A percentile compares a stretch with the other conserved stretches of the same genome.
These are phyloP conservation scores for Ptychoptera contaminata DNA, from an alignment of 2,888 invertebrate species.

Conservation along the genomic window DNA sequence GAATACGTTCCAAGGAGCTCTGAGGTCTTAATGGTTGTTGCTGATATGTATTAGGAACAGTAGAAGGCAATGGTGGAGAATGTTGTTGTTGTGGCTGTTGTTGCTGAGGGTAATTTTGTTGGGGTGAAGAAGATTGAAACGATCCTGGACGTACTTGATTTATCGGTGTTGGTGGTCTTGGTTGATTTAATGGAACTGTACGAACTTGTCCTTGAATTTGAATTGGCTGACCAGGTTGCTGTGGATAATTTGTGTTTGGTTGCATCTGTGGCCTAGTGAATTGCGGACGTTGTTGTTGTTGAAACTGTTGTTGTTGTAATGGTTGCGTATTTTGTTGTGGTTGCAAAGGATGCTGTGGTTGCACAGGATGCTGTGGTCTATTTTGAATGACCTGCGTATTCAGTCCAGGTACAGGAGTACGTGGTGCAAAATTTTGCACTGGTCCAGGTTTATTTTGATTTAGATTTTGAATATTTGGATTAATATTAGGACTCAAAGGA, in stretches of 20 bases:
- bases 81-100: slow-evolving; percentile 6
- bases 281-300: slow-evolving; percentile 11
- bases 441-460: slow-evolving; percentile 10
- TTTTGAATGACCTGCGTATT: slow-evolving; percentile 7
- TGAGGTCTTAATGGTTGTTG: not conserved
- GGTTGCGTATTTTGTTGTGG: slow-evolving; percentile 17
- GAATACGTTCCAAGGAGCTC: slow-evolving; percentile 2
- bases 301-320: slow-evolving; percentile 13
- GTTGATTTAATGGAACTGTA: not conserved
- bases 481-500: not conserved
- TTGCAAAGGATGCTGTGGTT: slow-evolving; percentile 22
- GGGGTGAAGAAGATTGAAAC: not conserved
- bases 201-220: not conserved
- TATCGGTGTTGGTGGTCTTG: not conserved
- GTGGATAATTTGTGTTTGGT: not conserved
- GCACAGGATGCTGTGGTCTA: slow-evolving; percentile 22
- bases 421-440: slow-evolving; percentile 9
- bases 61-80: too few relatives aligned
- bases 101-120: slow-evolving; percentile 7
- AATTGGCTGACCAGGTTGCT: slow-evolving; percentile 1
- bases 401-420: slow-evolving; percentile 10
- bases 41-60: too few relatives aligned
- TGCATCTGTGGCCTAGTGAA: slow-evolving; percentile 4
- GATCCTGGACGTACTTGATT: not conserved
- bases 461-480: not conserved